Conservation (phyloP, 2,888 invertebrate genomes). For the Archips crataeganus region DNA sequence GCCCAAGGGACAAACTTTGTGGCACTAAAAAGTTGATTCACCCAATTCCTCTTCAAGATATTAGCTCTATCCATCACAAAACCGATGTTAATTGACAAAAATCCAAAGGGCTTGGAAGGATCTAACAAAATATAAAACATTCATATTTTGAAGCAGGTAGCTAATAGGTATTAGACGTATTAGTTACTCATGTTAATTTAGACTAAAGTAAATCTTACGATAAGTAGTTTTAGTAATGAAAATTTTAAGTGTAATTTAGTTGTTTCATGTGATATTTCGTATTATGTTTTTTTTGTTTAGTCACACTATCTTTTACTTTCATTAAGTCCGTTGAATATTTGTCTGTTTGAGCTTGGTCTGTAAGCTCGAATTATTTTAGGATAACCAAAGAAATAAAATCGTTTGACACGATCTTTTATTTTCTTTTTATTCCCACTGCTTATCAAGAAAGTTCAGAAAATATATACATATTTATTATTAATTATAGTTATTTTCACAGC, state of each 20-base stretch:
- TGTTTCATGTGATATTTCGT: slow-evolving; percentile 32
- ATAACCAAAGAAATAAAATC: slow-evolving; percentile 76
- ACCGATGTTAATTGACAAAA: not conserved
- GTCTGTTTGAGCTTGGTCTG: slow-evolving; percentile 37
- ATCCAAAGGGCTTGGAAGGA: not conserved
- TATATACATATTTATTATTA: too few species aligned
- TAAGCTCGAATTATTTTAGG: slow-evolving; percentile 50
- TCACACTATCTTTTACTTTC: slow-evolving; percentile 15
- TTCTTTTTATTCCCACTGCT: slow-evolving; percentile 38
- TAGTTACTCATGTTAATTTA: slow-evolving; percentile 12
- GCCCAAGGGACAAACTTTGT: too few species aligned
- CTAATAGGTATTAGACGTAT: not conserved
- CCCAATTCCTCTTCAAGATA: too few species aligned
- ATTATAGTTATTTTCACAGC: too few species aligned
- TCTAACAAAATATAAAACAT: not conserved
- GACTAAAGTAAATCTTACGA: slow-evolving; percentile 13
- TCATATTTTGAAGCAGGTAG: not conserved
- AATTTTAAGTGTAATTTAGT: slow-evolving; percentile 13
- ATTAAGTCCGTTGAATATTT: slow-evolving; percentile 24
- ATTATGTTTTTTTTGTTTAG: slow-evolving; percentile 19
- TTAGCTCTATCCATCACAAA: not conserved
- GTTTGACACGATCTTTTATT: slow-evolving; percentile 56
- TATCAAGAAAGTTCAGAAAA: not conserved
- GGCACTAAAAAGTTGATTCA: too few species aligned
- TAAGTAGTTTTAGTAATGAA: slow-evolving; percentile 17